Percentiles rank a stretch among this genome's conserved stretches.
Evolutionary conservation across 2,113 vertebrate genomes (phyloP).

Genomic region (Bolborhynchus lineola): DNA sequence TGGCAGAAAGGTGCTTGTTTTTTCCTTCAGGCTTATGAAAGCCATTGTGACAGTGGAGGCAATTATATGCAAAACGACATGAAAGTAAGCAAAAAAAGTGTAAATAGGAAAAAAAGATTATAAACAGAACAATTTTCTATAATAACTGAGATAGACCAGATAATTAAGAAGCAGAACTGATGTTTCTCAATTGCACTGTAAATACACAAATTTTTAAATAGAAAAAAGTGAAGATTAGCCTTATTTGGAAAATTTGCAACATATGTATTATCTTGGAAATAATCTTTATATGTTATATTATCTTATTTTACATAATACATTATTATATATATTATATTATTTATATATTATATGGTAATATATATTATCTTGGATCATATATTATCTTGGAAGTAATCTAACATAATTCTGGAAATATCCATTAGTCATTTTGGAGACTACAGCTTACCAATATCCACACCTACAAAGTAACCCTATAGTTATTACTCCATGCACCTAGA

Average conservation of each 20-base stretch:
- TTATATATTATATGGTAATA: background rate
- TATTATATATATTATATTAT: too few species aligned
- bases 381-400: background rate
- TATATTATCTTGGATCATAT: background rate
- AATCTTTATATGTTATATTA: background rate
- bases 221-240: background rate
- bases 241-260: background rate
- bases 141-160: background rate
- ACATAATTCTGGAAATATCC: background rate
- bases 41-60: background rate
- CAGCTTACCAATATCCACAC: background rate
- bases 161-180: background rate
- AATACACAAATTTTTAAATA: background rate
- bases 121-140: background rate
- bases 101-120: background rate
- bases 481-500: background rate
- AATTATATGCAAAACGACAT: background rate
- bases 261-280: background rate
- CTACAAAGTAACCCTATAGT: background rate
- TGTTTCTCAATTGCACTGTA: background rate
- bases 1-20: constrained; percentile 31
- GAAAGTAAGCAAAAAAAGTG: background rate
- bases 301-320: too few species aligned
- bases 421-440: background rate
- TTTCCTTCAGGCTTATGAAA: constrained; percentile 12